Conservation (phyloP, 2,888 invertebrate species). For the Parnassius glacialis region DNA sequence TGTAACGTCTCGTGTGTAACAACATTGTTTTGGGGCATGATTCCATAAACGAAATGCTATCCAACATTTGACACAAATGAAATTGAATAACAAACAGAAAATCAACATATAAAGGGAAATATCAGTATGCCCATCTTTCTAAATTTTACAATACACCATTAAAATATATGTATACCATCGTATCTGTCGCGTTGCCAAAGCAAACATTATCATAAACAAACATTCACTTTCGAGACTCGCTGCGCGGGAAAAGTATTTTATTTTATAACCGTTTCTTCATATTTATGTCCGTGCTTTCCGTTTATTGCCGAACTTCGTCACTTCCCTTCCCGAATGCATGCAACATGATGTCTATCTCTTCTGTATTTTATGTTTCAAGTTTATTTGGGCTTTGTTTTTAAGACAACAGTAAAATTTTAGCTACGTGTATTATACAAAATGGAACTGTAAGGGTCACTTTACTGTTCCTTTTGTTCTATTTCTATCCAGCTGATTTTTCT, state of each 20-base stretch:
- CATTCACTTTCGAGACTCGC: constrained; percentile 36
- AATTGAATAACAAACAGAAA: constrained; percentile 20
- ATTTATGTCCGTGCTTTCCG: constrained; percentile 28
- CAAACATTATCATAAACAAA: constrained; percentile 41
- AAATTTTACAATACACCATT: constrained; percentile 35
- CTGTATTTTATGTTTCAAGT: constrained; percentile 11
- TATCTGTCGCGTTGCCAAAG: constrained; percentile 30
- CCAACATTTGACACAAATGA: constrained; percentile 3
- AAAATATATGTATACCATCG: constrained; percentile 37
- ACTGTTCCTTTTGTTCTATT: no score
- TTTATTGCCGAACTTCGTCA: constrained; percentile 27
- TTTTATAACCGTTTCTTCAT: constrained; percentile 33
- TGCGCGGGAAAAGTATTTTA: constrained; percentile 31
- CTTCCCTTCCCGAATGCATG: constrained; percentile 18
- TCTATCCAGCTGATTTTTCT: no score
- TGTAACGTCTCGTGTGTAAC: neutral
- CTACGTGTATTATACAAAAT: no score
- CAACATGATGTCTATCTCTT: constrained; percentile 15
- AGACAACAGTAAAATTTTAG: no score
- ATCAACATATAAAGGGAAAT: constrained; percentile 29
- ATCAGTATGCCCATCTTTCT: constrained; percentile 18
- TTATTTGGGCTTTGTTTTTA: constrained; percentile 6
- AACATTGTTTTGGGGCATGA: constrained; percentile 1
- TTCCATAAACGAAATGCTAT: neutral
- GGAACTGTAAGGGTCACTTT: no score